Evolutionary conservation across 2,888 invertebrate genomes (phyloP).

Genomic region (Synergus laeviventris): DNA sequence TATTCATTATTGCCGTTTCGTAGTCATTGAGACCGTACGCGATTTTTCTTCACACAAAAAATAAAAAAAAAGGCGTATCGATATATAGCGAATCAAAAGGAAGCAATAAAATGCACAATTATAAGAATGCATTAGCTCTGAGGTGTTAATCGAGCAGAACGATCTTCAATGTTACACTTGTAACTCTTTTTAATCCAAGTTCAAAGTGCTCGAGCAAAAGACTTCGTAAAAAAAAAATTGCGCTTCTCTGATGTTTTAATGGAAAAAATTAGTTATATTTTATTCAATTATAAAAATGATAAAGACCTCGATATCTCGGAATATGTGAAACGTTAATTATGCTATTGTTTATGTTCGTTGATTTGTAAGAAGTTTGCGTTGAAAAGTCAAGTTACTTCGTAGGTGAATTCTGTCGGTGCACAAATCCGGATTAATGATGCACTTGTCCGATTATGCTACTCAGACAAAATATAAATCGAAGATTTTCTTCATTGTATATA

Average conservation of each 20-base stretch:
- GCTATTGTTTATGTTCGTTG: slow-evolving; percentile 34
- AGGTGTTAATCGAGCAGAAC: slow-evolving; percentile 30
- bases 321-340: slow-evolving; percentile 53
- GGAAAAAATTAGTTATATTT: slow-evolving; percentile 10
- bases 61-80: slow-evolving; percentile 24
- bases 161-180: slow-evolving; percentile 22
- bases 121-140: slow-evolving; percentile 32
- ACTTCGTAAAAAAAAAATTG: slow-evolving; percentile 1
- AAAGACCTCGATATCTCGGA: slow-evolving; percentile 57
- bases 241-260: slow-evolving; percentile 5
- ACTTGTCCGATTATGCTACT: slow-evolving; percentile 48
- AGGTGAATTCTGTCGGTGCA: slow-evolving; percentile 56
- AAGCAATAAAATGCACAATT: slow-evolving; percentile 10
- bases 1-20: slow-evolving; percentile 52
- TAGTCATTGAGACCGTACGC: slow-evolving; percentile 2
- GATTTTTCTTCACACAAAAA: neutral
- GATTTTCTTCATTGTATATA: slow-evolving; percentile 78
- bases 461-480: slow-evolving; percentile 57
- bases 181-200: slow-evolving; percentile 18
- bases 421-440: slow-evolving; percentile 51
- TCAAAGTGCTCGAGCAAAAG: slow-evolving; percentile 27
- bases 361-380: slow-evolving; percentile 36
- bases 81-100: slow-evolving; percentile 26
- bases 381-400: slow-evolving; percentile 54
- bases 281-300: slow-evolving; percentile 14